phyloP scores from a whole-genome alignment of 2,888 invertebrate genomes.

The Tiliacea aurago region DNA sequence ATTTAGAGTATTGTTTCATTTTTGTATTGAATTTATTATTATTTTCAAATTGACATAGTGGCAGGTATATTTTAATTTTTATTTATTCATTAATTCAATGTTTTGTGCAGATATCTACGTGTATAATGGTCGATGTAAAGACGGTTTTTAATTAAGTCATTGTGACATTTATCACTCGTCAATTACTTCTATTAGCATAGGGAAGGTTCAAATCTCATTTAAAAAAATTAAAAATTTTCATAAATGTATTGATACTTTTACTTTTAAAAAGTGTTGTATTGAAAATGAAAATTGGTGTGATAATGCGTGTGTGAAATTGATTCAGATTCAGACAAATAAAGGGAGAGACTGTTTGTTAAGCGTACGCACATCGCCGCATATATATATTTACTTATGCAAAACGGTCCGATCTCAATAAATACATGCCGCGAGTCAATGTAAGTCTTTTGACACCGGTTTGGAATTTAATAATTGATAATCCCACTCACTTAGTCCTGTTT shows the following conservation, averaged over 20 bases:
- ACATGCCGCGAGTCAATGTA: constrained; percentile 6
- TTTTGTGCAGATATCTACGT: constrained; percentile 14
- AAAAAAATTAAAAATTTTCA: background rate
- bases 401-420: constrained; percentile 25
- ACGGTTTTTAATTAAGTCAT: constrained; percentile 17
- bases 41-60: constrained; percentile 36
- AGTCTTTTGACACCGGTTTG: constrained; percentile 25
- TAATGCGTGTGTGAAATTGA: background rate
- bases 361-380: background rate
- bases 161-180: constrained; percentile 34
- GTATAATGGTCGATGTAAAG: constrained; percentile 3
- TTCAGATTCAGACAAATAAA: constrained; percentile 21
- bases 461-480: constrained; percentile 29
- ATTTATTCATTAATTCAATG: constrained; percentile 5
- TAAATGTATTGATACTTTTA: background rate
- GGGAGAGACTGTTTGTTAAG: constrained; percentile 2
- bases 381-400: constrained; percentile 21
- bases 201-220: constrained; percentile 30
- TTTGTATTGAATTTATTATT: constrained; percentile 19
- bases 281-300: background rate
- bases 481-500: constrained; percentile 23
- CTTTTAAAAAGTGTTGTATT: background rate
- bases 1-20: constrained; percentile 42
- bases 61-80: constrained; percentile 4
- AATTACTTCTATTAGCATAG: constrained; percentile 43